Percentiles rank a stretch among this genome's conserved stretches.
Evolutionary conservation across 1,140 invertebrate species (phyloP).

Genomic region (Sogatella furcifera): DNA sequence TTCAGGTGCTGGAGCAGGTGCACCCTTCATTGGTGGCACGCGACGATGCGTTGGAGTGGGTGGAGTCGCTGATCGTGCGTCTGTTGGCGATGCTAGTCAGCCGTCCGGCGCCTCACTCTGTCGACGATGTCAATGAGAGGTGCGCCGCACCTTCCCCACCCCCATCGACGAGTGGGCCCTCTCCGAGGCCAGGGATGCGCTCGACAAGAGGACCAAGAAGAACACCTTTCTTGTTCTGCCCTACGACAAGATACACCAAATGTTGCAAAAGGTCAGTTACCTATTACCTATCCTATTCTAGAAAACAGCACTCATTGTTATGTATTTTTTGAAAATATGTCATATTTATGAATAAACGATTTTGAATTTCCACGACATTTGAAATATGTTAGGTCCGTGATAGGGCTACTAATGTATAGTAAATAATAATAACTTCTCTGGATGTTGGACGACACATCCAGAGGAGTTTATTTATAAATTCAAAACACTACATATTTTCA

Average conservation of each 20-base stretch:
- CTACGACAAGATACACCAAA: constrained; percentile 80
- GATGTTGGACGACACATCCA: too few relatives aligned
- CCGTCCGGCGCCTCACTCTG: constrained; percentile 61
- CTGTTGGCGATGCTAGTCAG: constrained; percentile 81
- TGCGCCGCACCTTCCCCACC: constrained; percentile 81
- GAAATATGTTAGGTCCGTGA: too few relatives aligned
- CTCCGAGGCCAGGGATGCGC: constrained; percentile 71
- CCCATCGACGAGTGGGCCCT: constrained; percentile 89
- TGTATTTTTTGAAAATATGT: too few relatives aligned
- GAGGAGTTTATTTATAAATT: too few relatives aligned
- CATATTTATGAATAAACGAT: too few relatives aligned
- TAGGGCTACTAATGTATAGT: too few relatives aligned
- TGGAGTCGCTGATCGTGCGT: constrained; percentile 82
- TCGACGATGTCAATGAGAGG: constrained; percentile 86
- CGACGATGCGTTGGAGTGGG: constrained; percentile 85
- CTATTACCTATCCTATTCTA: neutral
- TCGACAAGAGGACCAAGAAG: constrained; percentile 75
- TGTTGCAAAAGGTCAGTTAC: constrained; percentile 70
- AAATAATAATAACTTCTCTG: too few relatives aligned
- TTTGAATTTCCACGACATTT: too few relatives aligned
- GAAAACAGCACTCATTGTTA: too few relatives aligned
- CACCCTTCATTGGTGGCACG: constrained; percentile 76
- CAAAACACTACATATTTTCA: too few relatives aligned
- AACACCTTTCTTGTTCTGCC: constrained; percentile 66
- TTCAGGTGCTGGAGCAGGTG: constrained; percentile 78